Evolutionary conservation across 2,888 invertebrate species (phyloP).

Genomic region (Hydraecia micacea): DNA sequence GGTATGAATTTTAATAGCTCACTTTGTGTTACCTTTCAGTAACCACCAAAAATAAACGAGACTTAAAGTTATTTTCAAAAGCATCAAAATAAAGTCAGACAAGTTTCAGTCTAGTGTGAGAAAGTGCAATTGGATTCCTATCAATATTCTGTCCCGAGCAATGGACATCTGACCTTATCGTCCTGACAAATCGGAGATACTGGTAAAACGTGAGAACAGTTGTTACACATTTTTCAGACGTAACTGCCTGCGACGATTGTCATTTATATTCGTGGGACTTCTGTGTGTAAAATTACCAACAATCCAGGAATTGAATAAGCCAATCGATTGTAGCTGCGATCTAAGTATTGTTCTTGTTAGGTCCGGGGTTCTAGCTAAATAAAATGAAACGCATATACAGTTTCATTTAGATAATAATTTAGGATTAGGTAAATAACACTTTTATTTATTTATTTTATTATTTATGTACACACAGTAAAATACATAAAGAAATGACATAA

Average conservation of each 20-base stretch:
- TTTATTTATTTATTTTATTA: too few relatives aligned
- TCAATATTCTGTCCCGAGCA: slow-evolving; percentile 3
- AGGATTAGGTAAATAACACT: not conserved
- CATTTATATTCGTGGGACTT: not conserved
- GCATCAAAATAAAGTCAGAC: not conserved
- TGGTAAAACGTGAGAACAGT: not conserved
- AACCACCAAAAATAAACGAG: not conserved
- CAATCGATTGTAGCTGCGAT: not conserved
- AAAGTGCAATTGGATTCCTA: not conserved
- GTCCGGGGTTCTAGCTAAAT: too few relatives aligned
- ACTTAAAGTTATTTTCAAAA: not conserved
- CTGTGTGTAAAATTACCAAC: not conserved
- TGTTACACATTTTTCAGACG: not conserved
- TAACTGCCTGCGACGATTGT: not conserved
- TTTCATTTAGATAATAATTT: not conserved
- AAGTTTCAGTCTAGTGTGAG: not conserved
- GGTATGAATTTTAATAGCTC: not conserved
- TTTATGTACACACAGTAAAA: too few relatives aligned
- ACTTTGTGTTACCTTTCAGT: not conserved
- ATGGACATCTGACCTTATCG: not conserved
- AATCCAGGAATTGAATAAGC: not conserved
- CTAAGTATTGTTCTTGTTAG: not conserved
- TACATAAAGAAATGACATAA: too few relatives aligned
- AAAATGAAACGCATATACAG: not conserved
- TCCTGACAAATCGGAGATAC: slow-evolving; percentile 2